Base-by-base conservation (phyloP, 2,888 invertebrate genomes). In the Saturnia japonica region DNA sequence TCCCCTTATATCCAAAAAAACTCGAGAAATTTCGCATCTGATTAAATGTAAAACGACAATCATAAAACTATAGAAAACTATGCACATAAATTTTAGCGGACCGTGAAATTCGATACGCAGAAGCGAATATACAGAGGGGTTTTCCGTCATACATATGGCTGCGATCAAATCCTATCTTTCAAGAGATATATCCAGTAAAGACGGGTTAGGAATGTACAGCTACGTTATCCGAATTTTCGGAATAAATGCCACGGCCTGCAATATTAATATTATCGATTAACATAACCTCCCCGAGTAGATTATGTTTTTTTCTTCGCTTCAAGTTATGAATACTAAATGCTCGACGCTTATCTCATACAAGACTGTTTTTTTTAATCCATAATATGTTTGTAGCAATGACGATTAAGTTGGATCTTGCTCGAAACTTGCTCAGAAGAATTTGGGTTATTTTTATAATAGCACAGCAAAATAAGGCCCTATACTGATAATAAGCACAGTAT, bases 261-360 rank as follows among this genome's bases (percentile, higher is more conserved):
- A 54, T 54, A 54, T 64, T 64, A 64, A 64, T 64, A 64, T 64
- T 40, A 42, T 54, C 34, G 64, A 64, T 64, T 34, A 34, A 3
- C 16, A 28, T 60, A 60, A 19, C 60, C 9, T 60, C 28, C 28
- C 11, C 28, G 60, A 7, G 9, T 60, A 12, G 28, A 28, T 60
- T 60, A n/a, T 60, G 60, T 60, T 25, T 60, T 45, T 45, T 45
- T 45, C n/a, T 12, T 45, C 45, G 3, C 45, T 45, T 45, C 45
- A 45, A 45, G 45, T 14, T 45, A 45, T 54, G 54, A 54, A 54
- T 54, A 54, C 54, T 22, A 54, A 22, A 11, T 22, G 11, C 22
- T 1, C 2, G 9, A 54, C n/a, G 22, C 22, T 22, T n/a, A 9
- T 54, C 9, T 54, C 54, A 0, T 22, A 1, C 8, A 22, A 54